phyloP scores from a whole-genome alignment of 2,797 vertebrate genomes.

The Dallia pectoralis region DNA sequence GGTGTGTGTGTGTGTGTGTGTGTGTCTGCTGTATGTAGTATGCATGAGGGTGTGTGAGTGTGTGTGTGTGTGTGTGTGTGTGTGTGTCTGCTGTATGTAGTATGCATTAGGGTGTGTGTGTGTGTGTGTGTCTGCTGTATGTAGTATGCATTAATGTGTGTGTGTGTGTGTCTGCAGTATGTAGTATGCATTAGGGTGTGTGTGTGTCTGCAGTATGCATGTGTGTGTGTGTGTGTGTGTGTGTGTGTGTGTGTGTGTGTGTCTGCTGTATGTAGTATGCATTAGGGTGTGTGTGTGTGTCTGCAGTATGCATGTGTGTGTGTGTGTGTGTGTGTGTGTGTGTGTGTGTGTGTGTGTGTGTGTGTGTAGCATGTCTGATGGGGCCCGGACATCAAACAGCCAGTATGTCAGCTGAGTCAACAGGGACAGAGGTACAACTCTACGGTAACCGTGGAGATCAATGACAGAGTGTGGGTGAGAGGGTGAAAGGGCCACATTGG shows the following conservation, averaged over 20 bases:
- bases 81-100: conserved; percentile 17
- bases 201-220: background rate
- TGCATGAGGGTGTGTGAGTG: conserved; percentile 17
- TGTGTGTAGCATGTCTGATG: conserved; percentile 39
- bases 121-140: conserved; percentile 17
- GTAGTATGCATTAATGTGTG: background rate
- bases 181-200: background rate
- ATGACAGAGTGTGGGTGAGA: conserved; percentile 30
- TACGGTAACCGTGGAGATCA: conserved; percentile 20
- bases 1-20: conserved; percentile 15
- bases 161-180: conserved; percentile 12
- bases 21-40: conserved; percentile 17
- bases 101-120: conserved; percentile 4
- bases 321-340: conserved; percentile 15
- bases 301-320: background rate
- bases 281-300: background rate
- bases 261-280: background rate
- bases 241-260: background rate
- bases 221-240: conserved; percentile 4
- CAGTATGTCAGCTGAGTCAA: conserved; percentile 72
- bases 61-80: conserved; percentile 17
- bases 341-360: conserved; percentile 17
- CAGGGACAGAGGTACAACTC: conserved; percentile 50
- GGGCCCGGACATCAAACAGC: conserved; percentile 63
- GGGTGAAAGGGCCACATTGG: conserved; percentile 65